phyloP scores from a whole-genome alignment of 1,140 invertebrate genomes.

The Heliconius hewitsoni region DNA sequence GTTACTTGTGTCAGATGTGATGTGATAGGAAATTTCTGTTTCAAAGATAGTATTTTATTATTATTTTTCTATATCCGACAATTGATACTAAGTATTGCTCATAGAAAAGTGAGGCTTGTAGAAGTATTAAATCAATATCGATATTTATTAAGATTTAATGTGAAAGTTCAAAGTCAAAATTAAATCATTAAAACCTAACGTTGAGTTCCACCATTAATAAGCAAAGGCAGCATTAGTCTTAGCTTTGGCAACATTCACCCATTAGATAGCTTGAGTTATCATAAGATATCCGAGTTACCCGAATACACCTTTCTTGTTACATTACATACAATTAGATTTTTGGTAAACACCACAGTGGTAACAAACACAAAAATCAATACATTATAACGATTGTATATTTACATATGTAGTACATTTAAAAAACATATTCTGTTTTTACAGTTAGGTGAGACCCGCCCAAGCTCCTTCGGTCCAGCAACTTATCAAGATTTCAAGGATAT shows the following conservation, averaged over 20 bases:
- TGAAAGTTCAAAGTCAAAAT: too few species aligned
- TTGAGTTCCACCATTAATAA: too few species aligned
- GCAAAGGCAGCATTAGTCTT: too few species aligned
- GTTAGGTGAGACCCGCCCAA: constrained; percentile 71
- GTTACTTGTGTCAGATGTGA: not conserved
- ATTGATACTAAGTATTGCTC: too few species aligned
- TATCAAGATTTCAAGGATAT: constrained; percentile 77
- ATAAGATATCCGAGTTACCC: too few species aligned
- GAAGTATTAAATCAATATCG: not conserved
- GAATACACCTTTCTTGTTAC: too few species aligned
- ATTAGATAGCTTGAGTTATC: too few species aligned
- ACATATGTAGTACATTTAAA: not conserved
- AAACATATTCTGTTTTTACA: constrained; percentile 36
- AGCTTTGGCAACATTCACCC: too few species aligned
- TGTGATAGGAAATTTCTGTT: not conserved
- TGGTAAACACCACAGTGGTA: not conserved
- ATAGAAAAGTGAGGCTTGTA: too few species aligned
- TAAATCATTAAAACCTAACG: too few species aligned
- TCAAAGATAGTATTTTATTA: not conserved
- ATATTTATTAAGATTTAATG: not conserved
- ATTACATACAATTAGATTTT: not conserved
- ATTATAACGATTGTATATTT: too few species aligned
- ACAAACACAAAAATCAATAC: too few species aligned
- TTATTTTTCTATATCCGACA: not conserved
- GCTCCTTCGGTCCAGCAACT: constrained; percentile 62